Evolutionary conservation across 2,797 vertebrate species (phyloP), one percentile per base, ranked within the genome.

Genomic region (Serranus cabrilla): DNA sequence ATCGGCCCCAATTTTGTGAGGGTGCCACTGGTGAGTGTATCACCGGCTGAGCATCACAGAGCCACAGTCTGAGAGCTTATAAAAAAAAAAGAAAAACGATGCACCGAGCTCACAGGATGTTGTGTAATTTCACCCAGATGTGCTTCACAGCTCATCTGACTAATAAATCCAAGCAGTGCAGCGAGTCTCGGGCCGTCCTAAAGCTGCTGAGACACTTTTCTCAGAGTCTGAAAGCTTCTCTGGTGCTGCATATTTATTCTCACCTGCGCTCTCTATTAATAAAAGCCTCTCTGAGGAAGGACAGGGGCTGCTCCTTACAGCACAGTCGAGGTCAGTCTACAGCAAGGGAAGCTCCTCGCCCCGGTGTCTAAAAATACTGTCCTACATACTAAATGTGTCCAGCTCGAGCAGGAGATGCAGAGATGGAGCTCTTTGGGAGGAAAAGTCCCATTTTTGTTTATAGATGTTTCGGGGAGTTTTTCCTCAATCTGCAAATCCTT

Each of bases 301-400:
- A 83, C 80, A 77, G 40, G 60, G 75, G 64, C 71, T 70, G 67
- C 75, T 84, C 62, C 67, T 83, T 64, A 21, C 76, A 84, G 76
- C 72, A 62, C 51, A 76, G 80, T 45, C 42, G 70, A 86, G 88
- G 84, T 91, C 82, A 89, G 84, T 65, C 71, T 17, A 83, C 43
- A 43, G 81, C 74, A 7, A 86, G 81, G 87, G 79, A 89, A 87
- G 81, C 81, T 83, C 84, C 76, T 86, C 78, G 70, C 75, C 80
- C 68, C 78, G 54, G 62, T 63, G 73, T 89, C 93, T 95, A 95
- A 92, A 95, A 95, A 95, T 94, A 95, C 75, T 80, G 90, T 91
- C 90, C 91, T 93, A 95, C 83, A 92, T 94, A 90, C 84, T 74
- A 61, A 72, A 69, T 58, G 65, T 52, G 68, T 83, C 76, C 75